Evolutionary conservation across 2,113 vertebrate genomes (phyloP), one percentile per base, ranked within the genome.

Genomic region (Urocynchramus pylzowi): DNA sequence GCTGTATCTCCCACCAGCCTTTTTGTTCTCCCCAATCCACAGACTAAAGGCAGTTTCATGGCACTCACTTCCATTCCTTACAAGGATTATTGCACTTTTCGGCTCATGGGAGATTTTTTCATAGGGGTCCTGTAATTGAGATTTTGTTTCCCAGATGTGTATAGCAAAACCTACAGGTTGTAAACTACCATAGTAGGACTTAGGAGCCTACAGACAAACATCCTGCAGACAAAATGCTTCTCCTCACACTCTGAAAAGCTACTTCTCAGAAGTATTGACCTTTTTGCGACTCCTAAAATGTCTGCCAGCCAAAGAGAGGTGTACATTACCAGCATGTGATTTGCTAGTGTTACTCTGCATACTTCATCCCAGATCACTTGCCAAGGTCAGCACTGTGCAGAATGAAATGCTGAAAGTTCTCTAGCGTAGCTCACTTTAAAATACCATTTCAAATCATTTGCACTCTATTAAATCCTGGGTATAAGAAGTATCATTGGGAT

Each of bases 251-350:
- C 54, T 67, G 47, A 89, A 92, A 81, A 83, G 23, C 60, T 70
- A 0, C 88, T 87, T 88, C 96, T 84, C 74, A 93, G 61, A 92
- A 91, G 82, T 87, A 94, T 79, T 97, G 96, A 96, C 96, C 94
- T 97, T 97, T 95, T 87, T 93, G 95, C n/a, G 7, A 87, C 94
- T 95, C 91, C 71, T 47, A 52, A 89, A 96, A 97, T 57, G 74
- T 59, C 77, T 70, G 77, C 81, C 91, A 90, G 93, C 73, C 80
- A 95, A 90, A 91, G 89, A 87, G 87, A 90, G 96, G 89, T 91
- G 27, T 95, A 49, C 70, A 73, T 96, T 95, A 95, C 95, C 50
- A 59, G n/a, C 87, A 97, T 93, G 89, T 94, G 95, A 95, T 82
- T 82, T 78, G 69, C 76, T 92, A 89, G 47, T 65, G 59, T 78